Evolutionary conservation across 2,113 vertebrate genomes (phyloP), one percentile per base, ranked within the genome.

Genomic region (Tichodroma muraria): DNA sequence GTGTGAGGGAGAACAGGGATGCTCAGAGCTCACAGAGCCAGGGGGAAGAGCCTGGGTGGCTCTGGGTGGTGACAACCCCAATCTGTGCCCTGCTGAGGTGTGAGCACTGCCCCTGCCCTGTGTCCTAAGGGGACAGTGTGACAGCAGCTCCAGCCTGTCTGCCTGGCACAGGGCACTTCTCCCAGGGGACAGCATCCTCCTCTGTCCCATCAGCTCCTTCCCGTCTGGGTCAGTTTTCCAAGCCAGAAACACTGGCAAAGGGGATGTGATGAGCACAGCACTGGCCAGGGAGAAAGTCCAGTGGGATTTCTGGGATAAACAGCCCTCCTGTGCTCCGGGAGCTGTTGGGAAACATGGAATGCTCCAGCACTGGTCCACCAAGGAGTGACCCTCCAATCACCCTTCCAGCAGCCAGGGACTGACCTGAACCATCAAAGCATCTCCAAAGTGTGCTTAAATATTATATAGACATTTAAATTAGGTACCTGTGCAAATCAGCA

Each of bases 381-480:
- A 15, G 9, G 31, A 61, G 23, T 9, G 53, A 82, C 38, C 37
- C 37, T 44, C 31, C 49, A 21, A 56, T 14, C 31, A 38, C 10
- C 15, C 2, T 1, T 42, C 76, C 3, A 56, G 85, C 61, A 75
- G 23, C 37, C 25, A 40, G 20, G 66, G 27, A 52, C 82, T 44
- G 49, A 85, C 79, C 53, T 1, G 0, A 93, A 60, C 60, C 47
- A 38, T 56, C 16, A 33, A 63, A 97, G 77, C 93, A 89, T 86
- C 84, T 92, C 93, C 72, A 44, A 95, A 97, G 83, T 78, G 84
- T 79, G 80, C 94, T 94, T 95, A 56, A 91, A 61, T 94, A 86
- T 94, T 93, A 95, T 92, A 96, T 88, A 97, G 97, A 96, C 95
- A 97, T 97, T 97, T 94, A 97, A 97, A 97, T 97, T 85, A 97